These are phyloP conservation scores for Hydropsyche tenuis DNA, from an alignment of 1,140 invertebrate species.

Conservation along the genomic window DNA sequence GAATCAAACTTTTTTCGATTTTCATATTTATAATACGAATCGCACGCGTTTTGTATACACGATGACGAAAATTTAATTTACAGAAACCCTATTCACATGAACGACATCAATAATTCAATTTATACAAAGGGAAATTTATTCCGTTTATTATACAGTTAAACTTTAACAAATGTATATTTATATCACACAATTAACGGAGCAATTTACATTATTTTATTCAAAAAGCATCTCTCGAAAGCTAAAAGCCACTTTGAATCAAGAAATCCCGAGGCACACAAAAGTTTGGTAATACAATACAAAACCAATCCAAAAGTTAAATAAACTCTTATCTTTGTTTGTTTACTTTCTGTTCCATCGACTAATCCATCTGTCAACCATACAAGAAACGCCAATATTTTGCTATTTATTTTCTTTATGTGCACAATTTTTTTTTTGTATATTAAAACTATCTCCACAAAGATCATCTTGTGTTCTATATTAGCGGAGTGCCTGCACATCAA, in stretches of 20 bases:
- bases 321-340: conserved; percentile 15
- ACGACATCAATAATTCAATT: background rate
- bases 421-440: conserved; percentile 1
- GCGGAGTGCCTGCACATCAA: conserved; percentile 62
- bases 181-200: no score
- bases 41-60: background rate
- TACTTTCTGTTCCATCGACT: conserved; percentile 13
- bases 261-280: conserved; percentile 9
- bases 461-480: conserved; percentile 46
- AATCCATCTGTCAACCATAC: conserved; percentile 6
- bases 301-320: conserved; percentile 17
- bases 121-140: no score
- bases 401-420: conserved; percentile 3
- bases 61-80: background rate
- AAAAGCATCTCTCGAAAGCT: background rate
- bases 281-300: conserved; percentile 8
- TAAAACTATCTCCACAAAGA: background rate
- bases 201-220: background rate
- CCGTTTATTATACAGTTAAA: no score
- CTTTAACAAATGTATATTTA: conserved; percentile 1
- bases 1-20: background rate
- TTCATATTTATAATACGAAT: background rate
- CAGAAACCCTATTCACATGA: background rate
- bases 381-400: conserved; percentile 10
- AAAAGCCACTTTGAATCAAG: background rate